Conservation (phyloP, 1,140 invertebrate genomes). For the Elysia chlorotica region DNA sequence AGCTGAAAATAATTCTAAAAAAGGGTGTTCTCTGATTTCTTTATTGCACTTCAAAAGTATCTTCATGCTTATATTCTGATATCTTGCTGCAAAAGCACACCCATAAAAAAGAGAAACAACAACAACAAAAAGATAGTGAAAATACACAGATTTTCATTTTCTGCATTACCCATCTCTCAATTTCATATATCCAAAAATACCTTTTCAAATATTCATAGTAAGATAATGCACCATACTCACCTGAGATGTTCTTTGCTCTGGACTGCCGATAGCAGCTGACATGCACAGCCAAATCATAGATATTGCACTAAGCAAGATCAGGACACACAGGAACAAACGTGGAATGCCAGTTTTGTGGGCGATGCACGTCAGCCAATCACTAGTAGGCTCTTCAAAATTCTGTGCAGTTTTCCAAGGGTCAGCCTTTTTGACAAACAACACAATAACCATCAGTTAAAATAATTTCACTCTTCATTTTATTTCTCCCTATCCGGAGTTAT, state of each 20-base stretch:
- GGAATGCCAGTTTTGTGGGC: conserved; percentile 66
- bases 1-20: too few species aligned
- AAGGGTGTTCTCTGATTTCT: too few species aligned
- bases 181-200: not conserved
- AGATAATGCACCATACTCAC: conserved; percentile 25
- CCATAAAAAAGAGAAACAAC: not conserved
- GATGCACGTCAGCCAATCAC: conserved; percentile 66
- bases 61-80: too few species aligned
- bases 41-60: too few species aligned
- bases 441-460: too few species aligned
- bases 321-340: conserved; percentile 62
- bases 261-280: conserved; percentile 57
- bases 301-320: conserved; percentile 62
- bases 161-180: not conserved
- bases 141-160: not conserved
- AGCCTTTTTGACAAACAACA: too few species aligned
- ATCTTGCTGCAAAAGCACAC: not conserved
- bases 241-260: conserved; percentile 40
- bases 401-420: conserved; percentile 10
- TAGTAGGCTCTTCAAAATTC: too few species aligned
- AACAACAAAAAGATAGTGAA: not conserved
- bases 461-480: too few species aligned
- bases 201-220: too few species aligned
- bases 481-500: too few species aligned
- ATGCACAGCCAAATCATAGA: conserved; percentile 66